Percentiles rank a stretch among this genome's conserved stretches.
Conservation (phyloP, 35 echinoderm and acorn worm genomes). For the Heliocidaris tuberculata region DNA sequence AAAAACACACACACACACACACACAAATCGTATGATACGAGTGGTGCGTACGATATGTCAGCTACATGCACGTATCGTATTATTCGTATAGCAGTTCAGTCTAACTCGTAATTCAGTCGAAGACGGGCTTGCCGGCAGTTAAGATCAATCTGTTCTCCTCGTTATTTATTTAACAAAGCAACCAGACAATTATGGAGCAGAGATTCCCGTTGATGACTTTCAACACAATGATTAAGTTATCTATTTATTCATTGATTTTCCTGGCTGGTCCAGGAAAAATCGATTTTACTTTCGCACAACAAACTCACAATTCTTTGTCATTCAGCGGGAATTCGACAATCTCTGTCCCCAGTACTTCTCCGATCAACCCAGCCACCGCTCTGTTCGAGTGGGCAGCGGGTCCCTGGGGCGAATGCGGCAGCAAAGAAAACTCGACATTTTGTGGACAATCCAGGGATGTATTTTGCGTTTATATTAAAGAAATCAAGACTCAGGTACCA, state of each 20-base stretch:
- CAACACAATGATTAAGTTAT: neutral
- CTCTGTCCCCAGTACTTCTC: neutral
- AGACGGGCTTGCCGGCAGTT: no score
- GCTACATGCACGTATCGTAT: no score
- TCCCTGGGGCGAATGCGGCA: neutral
- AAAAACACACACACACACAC: no score
- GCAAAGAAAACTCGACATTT: neutral
- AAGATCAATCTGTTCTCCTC: no score
- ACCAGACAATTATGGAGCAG: neutral
- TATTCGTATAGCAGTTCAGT: no score
- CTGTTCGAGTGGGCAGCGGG: slow-evolving; percentile 26
- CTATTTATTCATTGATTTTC: slow-evolving; percentile 33
- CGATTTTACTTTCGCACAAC: slow-evolving; percentile 23
- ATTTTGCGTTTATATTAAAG: slow-evolving; percentile 27
- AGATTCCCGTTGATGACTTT: neutral
- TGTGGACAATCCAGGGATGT: slow-evolving; percentile 38
- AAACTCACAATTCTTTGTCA: neutral
- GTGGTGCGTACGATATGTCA: no score
- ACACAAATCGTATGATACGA: no score
- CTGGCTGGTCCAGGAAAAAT: slow-evolving; percentile 4
- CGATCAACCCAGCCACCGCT: neutral
- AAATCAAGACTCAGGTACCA: slow-evolving; percentile 38
- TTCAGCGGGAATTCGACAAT: neutral
- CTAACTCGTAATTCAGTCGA: no score
- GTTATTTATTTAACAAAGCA: neutral